Conservation (phyloP, 2,888 invertebrate species). For the Caenorhabditis becei region DNA sequence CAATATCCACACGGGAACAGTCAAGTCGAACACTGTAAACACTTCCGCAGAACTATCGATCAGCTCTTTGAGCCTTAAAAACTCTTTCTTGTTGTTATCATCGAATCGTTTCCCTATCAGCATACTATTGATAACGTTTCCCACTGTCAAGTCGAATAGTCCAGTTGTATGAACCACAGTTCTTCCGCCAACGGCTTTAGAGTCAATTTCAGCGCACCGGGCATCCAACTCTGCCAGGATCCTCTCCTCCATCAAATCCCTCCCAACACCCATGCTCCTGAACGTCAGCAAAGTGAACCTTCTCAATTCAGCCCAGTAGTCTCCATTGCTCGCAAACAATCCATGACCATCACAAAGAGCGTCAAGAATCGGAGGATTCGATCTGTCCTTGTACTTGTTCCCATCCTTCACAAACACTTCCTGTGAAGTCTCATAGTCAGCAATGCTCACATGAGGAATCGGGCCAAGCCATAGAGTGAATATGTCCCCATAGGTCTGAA, state of each 20-base stretch:
- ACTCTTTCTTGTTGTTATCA: constrained; percentile 25
- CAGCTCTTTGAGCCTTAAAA: constrained; percentile 11
- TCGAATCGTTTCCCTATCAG: constrained; percentile 46
- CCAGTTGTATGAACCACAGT: constrained; percentile 30
- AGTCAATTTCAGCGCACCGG: constrained; percentile 42
- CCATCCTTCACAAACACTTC: constrained; percentile 59
- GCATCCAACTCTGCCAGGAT: constrained; percentile 54
- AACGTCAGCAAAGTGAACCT: constrained; percentile 56
- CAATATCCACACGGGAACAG: constrained; percentile 31
- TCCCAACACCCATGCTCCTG: constrained; percentile 63
- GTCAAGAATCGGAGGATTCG: constrained; percentile 19
- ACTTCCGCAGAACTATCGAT: background rate
- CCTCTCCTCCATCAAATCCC: constrained; percentile 56
- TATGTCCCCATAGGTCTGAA: too few species aligned
- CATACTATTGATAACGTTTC: constrained; percentile 45
- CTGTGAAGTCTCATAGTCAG: constrained; percentile 45
- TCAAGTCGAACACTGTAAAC: constrained; percentile 33
- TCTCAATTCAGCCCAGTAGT: constrained; percentile 51
- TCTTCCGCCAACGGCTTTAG: constrained; percentile 16
- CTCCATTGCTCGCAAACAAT: constrained; percentile 43
- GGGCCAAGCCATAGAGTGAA: constrained; percentile 62
- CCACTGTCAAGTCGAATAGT: constrained; percentile 52
- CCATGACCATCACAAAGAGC: constrained; percentile 48
- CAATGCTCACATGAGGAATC: constrained; percentile 50
- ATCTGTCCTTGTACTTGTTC: constrained; percentile 42